Base-by-base conservation (phyloP, 2,888 invertebrate genomes). In the Calliscelio sp. region DNA sequence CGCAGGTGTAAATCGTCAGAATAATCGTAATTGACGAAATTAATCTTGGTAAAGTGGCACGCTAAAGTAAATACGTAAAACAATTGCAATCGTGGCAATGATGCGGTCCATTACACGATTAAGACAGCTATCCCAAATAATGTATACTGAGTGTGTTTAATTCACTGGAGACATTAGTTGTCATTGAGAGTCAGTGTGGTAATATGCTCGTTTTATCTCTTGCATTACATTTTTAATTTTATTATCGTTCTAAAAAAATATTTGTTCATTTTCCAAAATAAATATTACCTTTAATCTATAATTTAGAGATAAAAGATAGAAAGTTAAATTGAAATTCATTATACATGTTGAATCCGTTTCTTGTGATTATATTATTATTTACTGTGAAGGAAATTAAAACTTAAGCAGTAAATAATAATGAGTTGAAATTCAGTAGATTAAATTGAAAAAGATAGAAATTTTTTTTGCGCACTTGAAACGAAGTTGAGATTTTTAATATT, bases 91-190 rank as follows among this genome's bases (percentile, higher is more conserved):
- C 22, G 35, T 53, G 41, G 32, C 25, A 74, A 74, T 74, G 32
- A 74, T 63, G 63, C 44, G 66, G 75, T 57, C 41, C 75, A 75
- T 75, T 75, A 66, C 57, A 32, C 75, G 46, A 65, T 75, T 75
- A 65, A 75, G 75, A 66, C 46, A 46, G 32, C 53, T 22, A 65
- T 65, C 24, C 28, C 25, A 55, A 74, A 65, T 74, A 65, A 65
- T 44, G 38, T 53, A 63, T 65, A 55, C 44, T 10, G 63, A 44
- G 28, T 65, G 51, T 65, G 65, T 65, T 74, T 73, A 73, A 73
- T 73, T 61, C 61, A 18, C 46, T 11, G 49, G 59, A 59, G 71
- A 71, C 46, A 53, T 46, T 71, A 16, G 57, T 59, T 71, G 59
- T 70, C 55, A 70, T 55, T 70, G 70, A 57, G 28, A 57, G 11